These are phyloP conservation scores for Syrista parreyssii DNA, from an alignment of 2,888 invertebrate genomes.

Conservation along the genomic window DNA sequence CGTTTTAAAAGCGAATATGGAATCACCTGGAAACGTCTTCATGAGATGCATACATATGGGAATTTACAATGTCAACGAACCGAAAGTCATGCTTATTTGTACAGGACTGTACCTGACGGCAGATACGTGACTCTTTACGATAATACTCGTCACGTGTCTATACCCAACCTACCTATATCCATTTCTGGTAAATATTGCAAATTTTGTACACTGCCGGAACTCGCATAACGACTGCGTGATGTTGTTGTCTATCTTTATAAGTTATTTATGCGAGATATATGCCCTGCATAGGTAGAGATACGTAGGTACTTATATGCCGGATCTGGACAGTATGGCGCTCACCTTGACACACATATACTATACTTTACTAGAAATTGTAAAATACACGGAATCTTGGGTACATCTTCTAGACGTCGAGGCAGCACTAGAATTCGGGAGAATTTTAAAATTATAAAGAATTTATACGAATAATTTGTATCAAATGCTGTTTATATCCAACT, in stretches of 20 bases:
- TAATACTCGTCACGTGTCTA: neutral
- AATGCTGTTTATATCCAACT: neutral
- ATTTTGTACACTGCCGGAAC: neutral
- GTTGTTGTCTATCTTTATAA: too few relatives aligned
- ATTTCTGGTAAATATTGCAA: neutral
- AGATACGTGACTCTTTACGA: neutral
- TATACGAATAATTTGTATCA: neutral
- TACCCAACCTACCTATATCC: neutral
- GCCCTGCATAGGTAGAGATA: neutral
- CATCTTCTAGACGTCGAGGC: neutral
- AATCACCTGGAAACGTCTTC: neutral
- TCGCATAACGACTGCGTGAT: too few relatives aligned
- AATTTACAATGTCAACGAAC: neutral
- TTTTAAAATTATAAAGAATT: neutral
- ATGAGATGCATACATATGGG: neutral
- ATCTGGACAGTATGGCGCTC: slow-evolving; percentile 27
- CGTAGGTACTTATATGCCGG: neutral
- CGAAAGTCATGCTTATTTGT: neutral
- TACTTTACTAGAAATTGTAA: neutral
- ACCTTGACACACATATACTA: slow-evolving; percentile 47
- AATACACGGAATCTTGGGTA: neutral
- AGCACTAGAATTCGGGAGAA: neutral
- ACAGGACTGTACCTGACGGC: neutral
- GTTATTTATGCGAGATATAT: neutral
- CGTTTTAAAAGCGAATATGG: neutral